Evolutionary conservation across 2,888 invertebrate species (phyloP).

Genomic region (Papilio gigon): DNA sequence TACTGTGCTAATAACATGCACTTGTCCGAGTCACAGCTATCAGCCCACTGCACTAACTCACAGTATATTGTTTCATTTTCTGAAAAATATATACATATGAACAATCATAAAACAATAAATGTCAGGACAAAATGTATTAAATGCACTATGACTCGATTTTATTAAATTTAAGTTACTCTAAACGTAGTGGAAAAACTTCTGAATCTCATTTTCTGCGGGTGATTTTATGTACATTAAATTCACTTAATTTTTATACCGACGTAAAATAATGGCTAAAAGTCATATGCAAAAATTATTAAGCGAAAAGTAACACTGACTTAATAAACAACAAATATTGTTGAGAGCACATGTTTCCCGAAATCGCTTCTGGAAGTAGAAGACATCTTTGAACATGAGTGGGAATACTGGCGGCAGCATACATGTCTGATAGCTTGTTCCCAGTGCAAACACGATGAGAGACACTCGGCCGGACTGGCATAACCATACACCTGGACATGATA

Average conservation of each 20-base stretch:
- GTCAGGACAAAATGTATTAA: not conserved
- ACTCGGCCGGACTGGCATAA: slow-evolving; percentile 90
- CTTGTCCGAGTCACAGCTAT: slow-evolving; percentile 56
- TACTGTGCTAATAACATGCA: slow-evolving; percentile 84
- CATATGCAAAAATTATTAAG: not conserved
- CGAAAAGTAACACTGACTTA: slow-evolving; percentile 60
- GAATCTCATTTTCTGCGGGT: too few relatives aligned
- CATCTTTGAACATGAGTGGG: slow-evolving; percentile 87
- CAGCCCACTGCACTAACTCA: slow-evolving; percentile 85
- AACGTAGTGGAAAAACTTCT: too few relatives aligned
- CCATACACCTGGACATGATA: slow-evolving; percentile 94
- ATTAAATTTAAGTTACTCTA: too few relatives aligned
- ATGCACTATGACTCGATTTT: too few relatives aligned
- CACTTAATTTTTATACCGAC: too few relatives aligned
- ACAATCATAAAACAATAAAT: not conserved
- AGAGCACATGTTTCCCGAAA: slow-evolving; percentile 70
- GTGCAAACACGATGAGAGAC: slow-evolving; percentile 85
- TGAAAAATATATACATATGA: slow-evolving; percentile 52
- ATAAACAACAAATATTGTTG: slow-evolving; percentile 73
- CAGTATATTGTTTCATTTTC: slow-evolving; percentile 84
- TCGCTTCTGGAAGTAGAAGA: slow-evolving; percentile 84
- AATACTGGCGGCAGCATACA: slow-evolving; percentile 85
- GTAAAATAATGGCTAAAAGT: too few relatives aligned
- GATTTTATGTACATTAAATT: too few relatives aligned
- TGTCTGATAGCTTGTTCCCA: slow-evolving; percentile 87